Percentiles rank a stretch among this genome's conserved stretches.
These are phyloP conservation scores for Rotaria socialis DNA, from an alignment of 2,888 invertebrate genomes.

Conservation along the genomic window DNA sequence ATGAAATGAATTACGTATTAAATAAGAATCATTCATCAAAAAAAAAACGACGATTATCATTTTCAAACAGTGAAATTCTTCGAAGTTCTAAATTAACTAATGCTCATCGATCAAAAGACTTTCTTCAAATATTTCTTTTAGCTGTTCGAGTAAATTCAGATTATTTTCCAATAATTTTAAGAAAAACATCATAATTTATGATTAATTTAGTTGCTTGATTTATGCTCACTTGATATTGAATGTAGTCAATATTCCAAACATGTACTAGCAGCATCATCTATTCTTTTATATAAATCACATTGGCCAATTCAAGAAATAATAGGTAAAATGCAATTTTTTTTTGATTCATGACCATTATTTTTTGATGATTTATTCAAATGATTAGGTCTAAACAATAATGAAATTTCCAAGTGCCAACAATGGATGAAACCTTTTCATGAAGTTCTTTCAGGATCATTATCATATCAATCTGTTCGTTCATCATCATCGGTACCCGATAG, in stretches of 20 bases:
- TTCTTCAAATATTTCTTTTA: slow-evolving; percentile 4
- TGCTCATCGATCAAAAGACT: neutral
- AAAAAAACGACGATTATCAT: neutral
- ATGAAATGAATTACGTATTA: neutral
- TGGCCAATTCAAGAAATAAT: slow-evolving; percentile 70
- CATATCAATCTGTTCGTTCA: neutral
- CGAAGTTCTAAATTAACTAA: slow-evolving; percentile 37
- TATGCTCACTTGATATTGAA: slow-evolving; percentile 80
- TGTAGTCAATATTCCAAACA: slow-evolving; percentile 78
- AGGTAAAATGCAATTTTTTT: neutral
- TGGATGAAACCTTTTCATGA: slow-evolving; percentile 78
- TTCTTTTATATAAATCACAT: slow-evolving; percentile 73
- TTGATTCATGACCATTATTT: neutral
- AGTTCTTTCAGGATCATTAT: slow-evolving; percentile 26
- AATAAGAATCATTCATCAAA: neutral
- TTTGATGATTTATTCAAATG: neutral
- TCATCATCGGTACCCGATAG: neutral
- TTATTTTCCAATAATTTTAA: neutral
- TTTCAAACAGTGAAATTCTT: slow-evolving; percentile 38
- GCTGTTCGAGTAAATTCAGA: neutral
- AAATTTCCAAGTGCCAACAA: slow-evolving; percentile 71
- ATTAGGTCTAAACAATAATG: slow-evolving; percentile 61
- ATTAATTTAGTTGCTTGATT: slow-evolving; percentile 72
- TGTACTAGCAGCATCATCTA: slow-evolving; percentile 80
- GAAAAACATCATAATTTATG: neutral